These are phyloP conservation scores for Propsilocerus akamusi DNA, from an alignment of 1,140 invertebrate genomes.

Conservation along the genomic window DNA sequence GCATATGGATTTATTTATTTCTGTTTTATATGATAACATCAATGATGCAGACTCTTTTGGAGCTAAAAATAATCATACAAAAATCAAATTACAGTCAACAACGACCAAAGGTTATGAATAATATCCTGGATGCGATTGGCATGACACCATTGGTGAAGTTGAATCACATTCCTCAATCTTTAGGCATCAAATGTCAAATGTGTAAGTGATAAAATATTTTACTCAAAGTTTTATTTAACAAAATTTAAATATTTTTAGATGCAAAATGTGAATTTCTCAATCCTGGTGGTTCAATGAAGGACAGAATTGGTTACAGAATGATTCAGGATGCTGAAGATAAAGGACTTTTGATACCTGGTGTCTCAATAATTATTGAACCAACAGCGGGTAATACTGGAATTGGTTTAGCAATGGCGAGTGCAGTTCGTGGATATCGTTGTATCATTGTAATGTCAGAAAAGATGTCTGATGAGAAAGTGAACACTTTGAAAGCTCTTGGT, in stretches of 20 bases:
- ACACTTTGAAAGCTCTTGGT: slow-evolving; percentile 68
- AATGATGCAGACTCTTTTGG: slow-evolving; percentile 5
- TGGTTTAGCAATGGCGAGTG: slow-evolving; percentile 84
- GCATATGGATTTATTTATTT: slow-evolving; percentile 5
- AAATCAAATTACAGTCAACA: slow-evolving; percentile 10
- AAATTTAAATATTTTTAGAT: slow-evolving; percentile 36
- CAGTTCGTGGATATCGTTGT: slow-evolving; percentile 88
- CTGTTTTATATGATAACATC: slow-evolving; percentile 2
- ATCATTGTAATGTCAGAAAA: slow-evolving; percentile 98
- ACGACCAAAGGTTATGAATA: slow-evolving; percentile 17
- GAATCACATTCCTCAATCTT: slow-evolving; percentile 64
- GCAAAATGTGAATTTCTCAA: slow-evolving; percentile 98
- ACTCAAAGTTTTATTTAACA: background rate
- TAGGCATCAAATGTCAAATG: slow-evolving; percentile 80
- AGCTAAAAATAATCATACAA: background rate
- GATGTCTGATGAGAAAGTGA: slow-evolving; percentile 96
- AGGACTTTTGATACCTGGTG: slow-evolving; percentile 74
- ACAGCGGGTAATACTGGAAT: slow-evolving; percentile 94
- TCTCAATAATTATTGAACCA: slow-evolving; percentile 87
- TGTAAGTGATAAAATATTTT: slow-evolving; percentile 49
- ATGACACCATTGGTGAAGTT: slow-evolving; percentile 81
- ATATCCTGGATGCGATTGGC: slow-evolving; percentile 74
- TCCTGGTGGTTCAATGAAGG: slow-evolving; percentile 95
- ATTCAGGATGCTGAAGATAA: slow-evolving; percentile 81
- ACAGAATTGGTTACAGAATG: slow-evolving; percentile 89